Percentiles rank a stretch among this genome's conserved stretches.
Evolutionary conservation across 1,140 invertebrate species (phyloP).

Genomic region (Mizuhopecten yessoensis): DNA sequence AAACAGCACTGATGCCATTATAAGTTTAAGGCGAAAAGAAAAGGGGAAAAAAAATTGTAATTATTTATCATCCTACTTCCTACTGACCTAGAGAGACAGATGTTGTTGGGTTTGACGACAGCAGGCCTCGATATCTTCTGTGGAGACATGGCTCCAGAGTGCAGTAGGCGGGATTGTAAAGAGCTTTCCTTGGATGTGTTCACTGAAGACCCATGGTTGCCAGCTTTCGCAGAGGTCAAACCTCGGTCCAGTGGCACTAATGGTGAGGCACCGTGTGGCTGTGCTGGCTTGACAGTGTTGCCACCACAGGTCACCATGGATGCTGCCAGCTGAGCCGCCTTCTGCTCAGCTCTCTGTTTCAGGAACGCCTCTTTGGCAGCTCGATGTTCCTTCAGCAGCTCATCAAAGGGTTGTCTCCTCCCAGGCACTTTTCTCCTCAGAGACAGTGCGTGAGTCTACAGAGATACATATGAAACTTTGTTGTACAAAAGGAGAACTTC

Average conservation of each 20-base stretch:
- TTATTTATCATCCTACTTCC: no score
- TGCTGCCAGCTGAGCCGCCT: constrained; percentile 64
- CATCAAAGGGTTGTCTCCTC: constrained; percentile 91
- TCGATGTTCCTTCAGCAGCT: constrained; percentile 90
- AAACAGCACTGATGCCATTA: no score
- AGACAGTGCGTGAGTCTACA: constrained; percentile 89
- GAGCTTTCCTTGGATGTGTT: neutral
- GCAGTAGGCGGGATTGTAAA: neutral
- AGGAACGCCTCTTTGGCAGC: constrained; percentile 84
- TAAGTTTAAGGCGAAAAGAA: no score
- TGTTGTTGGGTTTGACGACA: constrained; percentile 10
- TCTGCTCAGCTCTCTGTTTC: constrained; percentile 75
- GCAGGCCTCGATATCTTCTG: constrained; percentile 20
- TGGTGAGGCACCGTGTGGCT: constrained; percentile 46
- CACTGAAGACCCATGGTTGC: neutral
- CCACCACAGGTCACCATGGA: constrained; percentile 53
- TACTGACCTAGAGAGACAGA: neutral
- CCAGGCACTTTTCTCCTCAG: constrained; percentile 89
- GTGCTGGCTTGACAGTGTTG: constrained; percentile 26
- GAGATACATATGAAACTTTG: neutral
- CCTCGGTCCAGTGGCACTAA: constrained; percentile 50
- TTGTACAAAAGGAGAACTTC: no score
- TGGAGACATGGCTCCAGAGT: neutral
- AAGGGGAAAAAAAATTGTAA: no score
- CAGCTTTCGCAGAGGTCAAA: constrained; percentile 13